These are phyloP conservation scores for Rugalucina vietnamica DNA, from an alignment of 2,888 invertebrate species.

Conservation along the genomic window DNA sequence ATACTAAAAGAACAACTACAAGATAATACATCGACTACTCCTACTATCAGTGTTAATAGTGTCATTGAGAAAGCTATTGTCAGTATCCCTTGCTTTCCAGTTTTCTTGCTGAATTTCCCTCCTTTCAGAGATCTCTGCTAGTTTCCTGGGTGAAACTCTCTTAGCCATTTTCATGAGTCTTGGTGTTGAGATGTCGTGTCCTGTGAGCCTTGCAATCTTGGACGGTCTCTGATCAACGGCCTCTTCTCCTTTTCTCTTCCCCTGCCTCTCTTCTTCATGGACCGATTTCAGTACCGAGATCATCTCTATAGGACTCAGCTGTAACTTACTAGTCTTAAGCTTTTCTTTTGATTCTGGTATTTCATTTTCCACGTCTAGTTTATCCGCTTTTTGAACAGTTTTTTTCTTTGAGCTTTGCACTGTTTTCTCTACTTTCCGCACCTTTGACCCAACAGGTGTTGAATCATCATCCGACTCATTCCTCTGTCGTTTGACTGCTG, in stretches of 20 bases:
- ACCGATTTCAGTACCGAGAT: conserved; percentile 37
- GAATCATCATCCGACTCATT: conserved; percentile 9
- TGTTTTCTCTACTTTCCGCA: not conserved
- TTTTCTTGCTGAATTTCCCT: conserved; percentile 18
- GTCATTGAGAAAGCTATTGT: conserved; percentile 42
- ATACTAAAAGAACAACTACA: too few species aligned
- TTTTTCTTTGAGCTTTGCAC: not conserved
- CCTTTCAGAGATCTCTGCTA: conserved; percentile 36
- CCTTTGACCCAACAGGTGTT: not conserved
- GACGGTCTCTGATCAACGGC: conserved; percentile 13
- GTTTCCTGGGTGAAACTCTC: conserved; percentile 39
- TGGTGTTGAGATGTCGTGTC: conserved; percentile 20
- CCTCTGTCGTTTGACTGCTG: conserved; percentile 30
- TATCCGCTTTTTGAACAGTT: not conserved
- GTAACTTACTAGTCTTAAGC: not conserved
- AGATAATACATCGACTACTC: conserved; percentile 55
- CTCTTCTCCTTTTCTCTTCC: conserved; percentile 16
- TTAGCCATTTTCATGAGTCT: conserved; percentile 31
- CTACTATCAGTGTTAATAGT: conserved; percentile 57
- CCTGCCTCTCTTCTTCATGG: conserved; percentile 15
- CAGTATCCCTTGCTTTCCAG: not conserved
- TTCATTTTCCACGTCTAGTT: not conserved
- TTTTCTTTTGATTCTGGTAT: not conserved
- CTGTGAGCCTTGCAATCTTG: conserved; percentile 19
- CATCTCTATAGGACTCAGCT: conserved; percentile 45